phyloP scores from a whole-genome alignment of 2,113 vertebrate genomes.

The Poicephalus gulielmi region DNA sequence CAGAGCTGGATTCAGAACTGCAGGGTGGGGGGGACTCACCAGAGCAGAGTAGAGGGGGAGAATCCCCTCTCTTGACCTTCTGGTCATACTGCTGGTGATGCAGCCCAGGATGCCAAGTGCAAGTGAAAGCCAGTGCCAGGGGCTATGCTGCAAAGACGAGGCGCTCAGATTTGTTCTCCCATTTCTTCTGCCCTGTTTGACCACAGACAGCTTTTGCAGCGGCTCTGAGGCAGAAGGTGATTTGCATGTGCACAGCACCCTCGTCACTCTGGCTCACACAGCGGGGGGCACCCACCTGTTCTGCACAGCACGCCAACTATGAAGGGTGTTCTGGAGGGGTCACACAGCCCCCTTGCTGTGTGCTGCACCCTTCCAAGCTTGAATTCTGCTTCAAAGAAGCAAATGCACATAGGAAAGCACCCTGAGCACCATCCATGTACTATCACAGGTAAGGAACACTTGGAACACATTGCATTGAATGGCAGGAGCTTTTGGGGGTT shows the following conservation, averaged over 20 bases:
- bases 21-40: neutral
- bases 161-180: neutral
- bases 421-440: neutral
- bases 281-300: neutral
- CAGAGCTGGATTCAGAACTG: neutral
- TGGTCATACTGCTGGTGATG: neutral
- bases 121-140: accelerated
- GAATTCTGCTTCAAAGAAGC: neutral
- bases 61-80: accelerated
- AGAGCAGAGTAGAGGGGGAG: neutral
- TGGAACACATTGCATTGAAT: too few species aligned
- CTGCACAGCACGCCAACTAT: neutral
- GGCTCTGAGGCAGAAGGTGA: neutral
- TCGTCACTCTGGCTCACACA: neutral
- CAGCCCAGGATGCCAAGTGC: neutral
- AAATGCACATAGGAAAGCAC: neutral
- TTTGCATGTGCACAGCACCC: neutral
- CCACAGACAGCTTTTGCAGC: neutral
- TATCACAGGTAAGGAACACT: neutral
- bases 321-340: neutral
- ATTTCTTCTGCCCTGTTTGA: neutral
- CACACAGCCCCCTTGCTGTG: neutral
- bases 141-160: accelerated
- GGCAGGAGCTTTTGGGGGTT: neutral
- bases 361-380: neutral